Evolutionary conservation across 2,113 vertebrate species (phyloP), one percentile per base, ranked within the genome.

Genomic region (Tupaia tana): DNA sequence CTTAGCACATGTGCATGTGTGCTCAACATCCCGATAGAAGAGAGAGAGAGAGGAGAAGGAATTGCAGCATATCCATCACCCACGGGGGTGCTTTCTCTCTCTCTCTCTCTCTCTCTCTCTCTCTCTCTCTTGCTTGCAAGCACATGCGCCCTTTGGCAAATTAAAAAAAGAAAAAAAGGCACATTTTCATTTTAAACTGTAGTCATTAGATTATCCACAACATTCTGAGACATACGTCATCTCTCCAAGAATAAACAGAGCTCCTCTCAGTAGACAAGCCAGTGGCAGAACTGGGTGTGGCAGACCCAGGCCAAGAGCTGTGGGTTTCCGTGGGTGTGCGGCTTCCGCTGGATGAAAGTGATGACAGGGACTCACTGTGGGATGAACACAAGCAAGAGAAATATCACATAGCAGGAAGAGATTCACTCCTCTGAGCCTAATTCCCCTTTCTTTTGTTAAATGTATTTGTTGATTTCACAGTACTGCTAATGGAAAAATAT

Each of bases 171-270:
- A 43, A 43, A 86, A 77, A 29, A 89, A 92, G 86, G 34, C 15
- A 29, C 27, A 75, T 73, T n/a, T 88, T 66, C 63, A 9, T 27
- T 6, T 43, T 61, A 74, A 75, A 66, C 7, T n/a, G 4, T n/a
- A 75, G 73, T 22, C n/a, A 20, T 8, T 9, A 29, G 34, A 69
- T 74, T 66, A 89, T n/a, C 34, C 22, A 54, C 20, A 95, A 87
- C 25, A 75, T 75, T 84, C 84, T 52, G 16, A 94, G 64, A 98
- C 98, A 0, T 98, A 99, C 99, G 91, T 99, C 99, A 94, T 99
- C 98, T 96, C 98, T 98, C 99, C 99, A 99, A 43, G 99, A 99
- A 95, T 97, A 99, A 94, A 98, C 24, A 0, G 99, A 99, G 94
- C 99, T 99, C 98, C 98, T 98, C 91, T 99, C 99, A 0, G 99